These are phyloP conservation scores for Hydra vulgaris DNA, from an alignment of 30 jellyfish, hydroid and myxozoan genomes.

Conservation along the genomic window DNA sequence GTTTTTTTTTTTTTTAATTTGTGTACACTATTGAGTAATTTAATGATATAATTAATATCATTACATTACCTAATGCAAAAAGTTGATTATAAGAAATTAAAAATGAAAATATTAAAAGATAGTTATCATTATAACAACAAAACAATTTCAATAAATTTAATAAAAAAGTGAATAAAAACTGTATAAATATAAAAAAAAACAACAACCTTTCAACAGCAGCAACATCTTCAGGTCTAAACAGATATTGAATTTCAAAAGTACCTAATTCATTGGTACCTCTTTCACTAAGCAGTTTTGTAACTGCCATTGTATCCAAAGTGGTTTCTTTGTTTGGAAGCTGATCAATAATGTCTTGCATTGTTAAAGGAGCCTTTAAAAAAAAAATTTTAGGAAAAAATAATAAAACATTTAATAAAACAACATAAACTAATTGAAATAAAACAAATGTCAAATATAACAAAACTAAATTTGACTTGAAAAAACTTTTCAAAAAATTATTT, in stretches of 20 bases:
- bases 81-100: too few species aligned
- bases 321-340: slow-evolving; percentile 77
- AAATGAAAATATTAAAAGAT: too few species aligned
- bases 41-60: too few species aligned
- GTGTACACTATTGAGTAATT: too few species aligned
- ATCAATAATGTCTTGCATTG: slow-evolving; percentile 47
- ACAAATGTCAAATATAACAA: too few species aligned
- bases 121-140: too few species aligned
- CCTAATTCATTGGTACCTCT: slow-evolving; percentile 92
- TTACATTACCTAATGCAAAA: too few species aligned
- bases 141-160: neutral
- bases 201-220: slow-evolving; percentile 79
- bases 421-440: neutral
- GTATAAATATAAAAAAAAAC: too few species aligned
- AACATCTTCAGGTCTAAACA: slow-evolving; percentile 67
- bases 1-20: too few species aligned
- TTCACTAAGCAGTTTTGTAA: slow-evolving; percentile 84
- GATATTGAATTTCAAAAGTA: slow-evolving; percentile 78
- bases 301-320: slow-evolving; percentile 80
- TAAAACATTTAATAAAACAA: neutral
- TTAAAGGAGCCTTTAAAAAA: neutral
- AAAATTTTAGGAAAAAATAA: too few species aligned
- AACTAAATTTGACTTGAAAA: too few species aligned
- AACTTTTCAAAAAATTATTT: too few species aligned
- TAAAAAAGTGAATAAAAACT: neutral